phyloP scores from a whole-genome alignment of 2,797 vertebrate species.

The Carapus acus region DNA sequence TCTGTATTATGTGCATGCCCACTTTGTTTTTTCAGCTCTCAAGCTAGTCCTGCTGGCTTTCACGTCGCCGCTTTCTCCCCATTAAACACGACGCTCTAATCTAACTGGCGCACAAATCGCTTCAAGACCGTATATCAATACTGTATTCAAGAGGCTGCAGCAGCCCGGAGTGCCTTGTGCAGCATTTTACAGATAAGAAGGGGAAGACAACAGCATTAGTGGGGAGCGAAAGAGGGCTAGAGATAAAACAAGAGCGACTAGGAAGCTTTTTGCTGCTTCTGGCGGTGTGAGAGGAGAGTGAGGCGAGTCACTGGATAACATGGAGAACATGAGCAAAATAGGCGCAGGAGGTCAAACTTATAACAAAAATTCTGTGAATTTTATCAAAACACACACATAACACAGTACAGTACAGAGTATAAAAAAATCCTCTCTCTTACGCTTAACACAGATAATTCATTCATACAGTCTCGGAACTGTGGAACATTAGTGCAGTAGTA shows the following conservation, averaged over 20 bases:
- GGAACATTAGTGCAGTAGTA: constrained; percentile 37
- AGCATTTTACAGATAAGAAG: constrained; percentile 43
- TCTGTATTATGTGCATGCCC: too few relatives aligned
- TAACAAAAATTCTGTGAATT: constrained; percentile 25
- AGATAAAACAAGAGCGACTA: constrained; percentile 29
- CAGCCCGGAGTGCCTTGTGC: constrained; percentile 18
- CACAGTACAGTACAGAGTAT: constrained; percentile 9
- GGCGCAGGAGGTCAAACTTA: constrained; percentile 6
- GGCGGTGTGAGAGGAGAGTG: too few relatives aligned
- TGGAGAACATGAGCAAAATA: not conserved
- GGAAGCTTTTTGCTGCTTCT: not conserved
- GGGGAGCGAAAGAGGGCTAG: constrained; percentile 18
- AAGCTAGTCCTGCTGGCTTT: too few relatives aligned
- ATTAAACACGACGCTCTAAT: too few relatives aligned
- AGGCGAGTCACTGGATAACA: constrained; percentile 1
- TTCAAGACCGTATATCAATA: constrained; percentile 36
- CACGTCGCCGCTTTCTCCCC: too few relatives aligned
- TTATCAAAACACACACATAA: constrained; percentile 21
- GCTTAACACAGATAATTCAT: constrained; percentile 32
- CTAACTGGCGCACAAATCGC: constrained; percentile 32
- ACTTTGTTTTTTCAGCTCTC: too few relatives aligned
- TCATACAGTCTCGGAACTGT: constrained; percentile 35
- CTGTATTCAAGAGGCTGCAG: constrained; percentile 13
- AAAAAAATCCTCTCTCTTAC: constrained; percentile 4
- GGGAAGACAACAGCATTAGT: constrained; percentile 35